Conservation (phyloP, 2,797 vertebrate species). For the Sebastes jordani region DNA sequence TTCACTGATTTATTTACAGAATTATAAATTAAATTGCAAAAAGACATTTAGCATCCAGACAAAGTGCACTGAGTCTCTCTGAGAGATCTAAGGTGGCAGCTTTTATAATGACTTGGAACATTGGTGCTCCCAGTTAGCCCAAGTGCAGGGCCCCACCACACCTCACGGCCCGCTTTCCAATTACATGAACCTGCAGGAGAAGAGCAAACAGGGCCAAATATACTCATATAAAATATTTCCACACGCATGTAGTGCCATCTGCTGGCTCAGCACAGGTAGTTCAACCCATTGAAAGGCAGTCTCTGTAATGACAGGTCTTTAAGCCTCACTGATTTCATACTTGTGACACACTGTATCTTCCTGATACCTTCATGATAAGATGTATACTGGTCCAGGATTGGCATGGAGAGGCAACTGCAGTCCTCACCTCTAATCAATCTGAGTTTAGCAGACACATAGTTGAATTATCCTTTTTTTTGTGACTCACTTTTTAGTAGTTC, state of each 20-base stretch:
- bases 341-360: neutral
- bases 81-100: neutral
- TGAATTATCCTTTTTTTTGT: neutral
- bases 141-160: neutral
- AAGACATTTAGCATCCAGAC: neutral
- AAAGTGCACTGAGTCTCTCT: neutral
- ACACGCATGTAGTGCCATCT: slow-evolving; percentile 47
- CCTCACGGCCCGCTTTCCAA: neutral
- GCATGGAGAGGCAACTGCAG: neutral
- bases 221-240: neutral
- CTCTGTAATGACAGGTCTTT: neutral
- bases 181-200: neutral
- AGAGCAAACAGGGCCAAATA: neutral
- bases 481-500: neutral
- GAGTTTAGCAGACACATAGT: neutral
- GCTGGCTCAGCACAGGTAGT: slow-evolving; percentile 12
- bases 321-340: neutral
- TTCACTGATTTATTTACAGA: neutral
- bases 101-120: neutral
- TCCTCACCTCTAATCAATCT: neutral
- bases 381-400: neutral
- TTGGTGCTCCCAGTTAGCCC: neutral
- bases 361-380: neutral
- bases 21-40: neutral
- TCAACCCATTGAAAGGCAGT: neutral